Percentiles rank a stretch among this genome's conserved stretches.
These are phyloP conservation scores for Aplysina aerophoba DNA, from an alignment of 37 sponge, comb jelly and placozoan genomes.

Conservation along the genomic window DNA sequence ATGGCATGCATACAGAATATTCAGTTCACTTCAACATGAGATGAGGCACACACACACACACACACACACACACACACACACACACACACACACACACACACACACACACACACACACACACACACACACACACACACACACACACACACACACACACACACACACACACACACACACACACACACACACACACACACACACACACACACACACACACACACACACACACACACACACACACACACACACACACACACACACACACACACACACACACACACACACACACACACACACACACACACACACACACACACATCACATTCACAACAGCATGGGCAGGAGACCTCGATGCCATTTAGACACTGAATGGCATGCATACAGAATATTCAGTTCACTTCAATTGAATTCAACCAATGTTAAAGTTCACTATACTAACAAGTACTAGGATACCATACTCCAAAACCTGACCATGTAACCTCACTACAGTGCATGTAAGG, in stretches of 20 bases:
- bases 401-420: too few relatives aligned
- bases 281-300: slow-evolving; percentile 42
- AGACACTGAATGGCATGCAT: background rate
- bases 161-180: slow-evolving; percentile 28
- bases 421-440: too few relatives aligned
- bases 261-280: slow-evolving; percentile 20
- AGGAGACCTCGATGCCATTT: background rate
- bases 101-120: slow-evolving; percentile 28
- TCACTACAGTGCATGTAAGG: too few relatives aligned
- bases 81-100: slow-evolving; percentile 16
- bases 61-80: slow-evolving; percentile 17
- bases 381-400: background rate
- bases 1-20: background rate
- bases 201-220: slow-evolving; percentile 3
- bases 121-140: slow-evolving; percentile 30
- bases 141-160: slow-evolving; percentile 25
- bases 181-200: slow-evolving; percentile 28
- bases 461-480: too few relatives aligned
- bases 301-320: slow-evolving; percentile 28
- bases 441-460: too few relatives aligned
- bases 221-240: background rate
- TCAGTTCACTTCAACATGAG: background rate
- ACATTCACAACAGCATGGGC: background rate
- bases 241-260: slow-evolving; percentile 7
- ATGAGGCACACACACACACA: background rate